Percentiles rank a stretch among this genome's conserved stretches.
Conservation (phyloP, 2,797 vertebrate genomes). For the Sebastes flavidus region DNA sequence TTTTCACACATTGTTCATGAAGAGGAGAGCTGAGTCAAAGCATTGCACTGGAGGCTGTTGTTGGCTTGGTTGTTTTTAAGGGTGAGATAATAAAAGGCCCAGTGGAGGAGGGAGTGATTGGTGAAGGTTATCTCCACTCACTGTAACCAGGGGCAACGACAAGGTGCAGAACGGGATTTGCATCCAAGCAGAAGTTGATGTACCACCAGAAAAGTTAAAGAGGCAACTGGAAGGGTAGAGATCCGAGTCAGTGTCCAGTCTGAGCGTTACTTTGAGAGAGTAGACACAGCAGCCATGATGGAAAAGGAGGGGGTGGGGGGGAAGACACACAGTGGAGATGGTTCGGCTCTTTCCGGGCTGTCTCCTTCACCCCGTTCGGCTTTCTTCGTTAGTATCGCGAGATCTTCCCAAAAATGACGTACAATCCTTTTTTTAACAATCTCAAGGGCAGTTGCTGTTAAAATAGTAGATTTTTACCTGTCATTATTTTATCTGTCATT, state of each 20-base stretch:
- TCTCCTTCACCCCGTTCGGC: constrained; percentile 60
- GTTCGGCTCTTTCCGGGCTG: constrained; percentile 74
- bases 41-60: constrained; percentile 87
- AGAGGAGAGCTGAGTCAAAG: constrained; percentile 82
- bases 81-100: constrained; percentile 75
- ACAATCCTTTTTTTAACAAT: background rate
- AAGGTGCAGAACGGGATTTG: constrained; percentile 38
- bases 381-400: constrained; percentile 69
- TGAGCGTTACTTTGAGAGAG: constrained; percentile 80
- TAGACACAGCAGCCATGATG: constrained; percentile 85
- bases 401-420: background rate
- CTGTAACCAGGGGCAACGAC: constrained; percentile 29
- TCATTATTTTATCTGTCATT: background rate
- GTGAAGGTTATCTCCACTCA: constrained; percentile 70
- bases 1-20: constrained; percentile 99
- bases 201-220: constrained; percentile 44
- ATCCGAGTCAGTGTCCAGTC: constrained; percentile 81
- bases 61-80: constrained; percentile 72
- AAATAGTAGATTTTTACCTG: background rate
- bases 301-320: constrained; percentile 70
- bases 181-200: constrained; percentile 67
- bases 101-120: constrained; percentile 59
- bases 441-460: constrained; percentile 30
- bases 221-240: constrained; percentile 67
- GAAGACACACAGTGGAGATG: constrained; percentile 53